phyloP scores from a whole-genome alignment of 2,888 invertebrate species.

The Spilarctia lutea region DNA sequence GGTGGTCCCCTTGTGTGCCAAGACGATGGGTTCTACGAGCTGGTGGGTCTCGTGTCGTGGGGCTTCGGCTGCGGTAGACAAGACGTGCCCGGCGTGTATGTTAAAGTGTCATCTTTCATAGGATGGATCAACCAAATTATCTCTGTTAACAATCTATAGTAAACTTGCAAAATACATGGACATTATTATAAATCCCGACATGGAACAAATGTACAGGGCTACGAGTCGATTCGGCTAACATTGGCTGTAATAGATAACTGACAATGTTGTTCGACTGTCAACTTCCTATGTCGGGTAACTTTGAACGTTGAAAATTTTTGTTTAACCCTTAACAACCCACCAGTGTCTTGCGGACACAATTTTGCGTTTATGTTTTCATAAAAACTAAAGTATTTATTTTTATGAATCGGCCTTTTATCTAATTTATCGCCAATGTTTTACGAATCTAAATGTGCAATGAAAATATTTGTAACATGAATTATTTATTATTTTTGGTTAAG shows the following conservation, averaged over 20 bases:
- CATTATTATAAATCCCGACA: conserved; percentile 22
- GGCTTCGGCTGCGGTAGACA: conserved; percentile 97
- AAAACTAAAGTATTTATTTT: too few species aligned
- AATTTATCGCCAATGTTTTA: too few species aligned
- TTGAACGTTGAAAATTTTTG: not conserved
- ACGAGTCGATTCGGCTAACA: conserved; percentile 10
- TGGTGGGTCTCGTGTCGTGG: conserved; percentile 98
- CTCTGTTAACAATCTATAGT: conserved; percentile 95
- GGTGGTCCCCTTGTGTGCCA: conserved; percentile 97
- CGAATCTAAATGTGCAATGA: too few species aligned
- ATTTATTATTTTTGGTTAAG: too few species aligned
- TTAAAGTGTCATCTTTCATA: conserved; percentile 97
- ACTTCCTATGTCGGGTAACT: not conserved
- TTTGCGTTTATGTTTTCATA: too few species aligned
- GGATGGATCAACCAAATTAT: conserved; percentile 99
- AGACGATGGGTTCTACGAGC: conserved; percentile 96
- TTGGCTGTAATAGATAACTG: not conserved
- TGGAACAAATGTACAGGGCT: conserved; percentile 4
- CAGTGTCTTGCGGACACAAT: too few species aligned
- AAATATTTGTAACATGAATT: too few species aligned
- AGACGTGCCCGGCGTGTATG: conserved; percentile 98
- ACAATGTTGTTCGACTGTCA: conserved; percentile 10
- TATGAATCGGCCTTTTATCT: too few species aligned
- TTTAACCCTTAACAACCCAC: too few species aligned
- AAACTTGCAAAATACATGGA: conserved; percentile 5